Conservation (phyloP, 2,113 vertebrate genomes). For the Varanus komodoensis region DNA sequence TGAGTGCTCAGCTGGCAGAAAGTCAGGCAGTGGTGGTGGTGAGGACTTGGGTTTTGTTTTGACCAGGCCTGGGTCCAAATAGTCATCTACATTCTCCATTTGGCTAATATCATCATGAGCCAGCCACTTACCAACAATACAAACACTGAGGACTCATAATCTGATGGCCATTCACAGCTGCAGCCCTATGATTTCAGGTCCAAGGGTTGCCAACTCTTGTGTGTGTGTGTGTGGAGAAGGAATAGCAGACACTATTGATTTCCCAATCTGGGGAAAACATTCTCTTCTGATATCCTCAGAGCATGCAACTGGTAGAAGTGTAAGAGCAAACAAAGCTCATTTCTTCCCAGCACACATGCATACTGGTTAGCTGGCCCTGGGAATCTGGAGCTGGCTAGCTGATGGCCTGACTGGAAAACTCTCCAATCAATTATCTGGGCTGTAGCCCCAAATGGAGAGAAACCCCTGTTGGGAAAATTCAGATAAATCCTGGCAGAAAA, state of each 20-base stretch:
- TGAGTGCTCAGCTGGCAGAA: constrained; percentile 15
- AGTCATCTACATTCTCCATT: neutral
- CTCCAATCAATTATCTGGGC: neutral
- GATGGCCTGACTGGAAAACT: neutral
- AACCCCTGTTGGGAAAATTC: too few relatives aligned
- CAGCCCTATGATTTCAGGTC: neutral
- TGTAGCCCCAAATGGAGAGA: neutral
- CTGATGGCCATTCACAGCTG: neutral
- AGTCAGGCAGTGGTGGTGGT: neutral
- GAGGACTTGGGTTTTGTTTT: neutral
- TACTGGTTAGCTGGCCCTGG: neutral
- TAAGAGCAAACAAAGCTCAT: neutral
- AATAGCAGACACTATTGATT: neutral
- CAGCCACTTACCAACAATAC: neutral
- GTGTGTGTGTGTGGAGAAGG: too few relatives aligned
- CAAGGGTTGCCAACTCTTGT: neutral
- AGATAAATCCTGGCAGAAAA: too few relatives aligned
- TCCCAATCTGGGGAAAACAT: neutral
- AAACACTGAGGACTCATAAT: neutral
- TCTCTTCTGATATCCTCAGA: neutral
- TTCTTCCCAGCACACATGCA: too few relatives aligned
- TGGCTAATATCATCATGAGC: neutral
- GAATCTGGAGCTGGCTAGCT: neutral
- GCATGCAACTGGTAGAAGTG: neutral
- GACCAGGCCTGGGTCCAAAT: neutral